Evolutionary conservation across 92 coral and sea anemone genomes (phyloP).

Genomic region (Plumapathes pennacea): DNA sequence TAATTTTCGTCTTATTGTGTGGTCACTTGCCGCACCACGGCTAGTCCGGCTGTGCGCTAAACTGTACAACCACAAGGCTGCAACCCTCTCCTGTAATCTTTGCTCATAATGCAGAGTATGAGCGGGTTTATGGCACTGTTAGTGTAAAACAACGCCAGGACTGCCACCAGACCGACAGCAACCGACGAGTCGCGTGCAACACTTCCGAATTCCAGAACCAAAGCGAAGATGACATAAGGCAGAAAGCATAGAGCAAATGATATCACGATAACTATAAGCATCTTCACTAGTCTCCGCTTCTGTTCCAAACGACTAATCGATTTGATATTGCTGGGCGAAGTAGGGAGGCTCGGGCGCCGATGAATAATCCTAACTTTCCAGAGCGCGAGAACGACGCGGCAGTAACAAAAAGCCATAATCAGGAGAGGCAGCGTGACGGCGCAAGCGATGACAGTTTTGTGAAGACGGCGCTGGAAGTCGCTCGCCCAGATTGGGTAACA

Average conservation of each 20-base stretch:
- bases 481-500: constrained; percentile 71
- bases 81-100: constrained; percentile 82
- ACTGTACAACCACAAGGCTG: constrained; percentile 82
- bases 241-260: constrained; percentile 84
- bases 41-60: no score
- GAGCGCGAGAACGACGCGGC: constrained; percentile 61
- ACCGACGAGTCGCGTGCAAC: constrained; percentile 28
- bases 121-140: constrained; percentile 94
- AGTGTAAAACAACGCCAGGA: constrained; percentile 74
- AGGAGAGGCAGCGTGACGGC: constrained; percentile 61
- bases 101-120: constrained; percentile 94
- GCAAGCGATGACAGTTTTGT: constrained; percentile 52
- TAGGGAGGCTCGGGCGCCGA: constrained; percentile 59
- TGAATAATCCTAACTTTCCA: constrained; percentile 80
- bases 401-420: constrained; percentile 68
- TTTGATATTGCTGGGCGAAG: constrained; percentile 57
- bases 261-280: constrained; percentile 84
- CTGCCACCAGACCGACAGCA: constrained; percentile 64
- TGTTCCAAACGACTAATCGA: constrained; percentile 75
- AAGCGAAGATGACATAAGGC: constrained; percentile 66
- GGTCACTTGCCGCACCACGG: no score
- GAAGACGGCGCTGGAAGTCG: constrained; percentile 46
- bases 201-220: constrained; percentile 67
- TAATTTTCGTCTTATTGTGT: not conserved
- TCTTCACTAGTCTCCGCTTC: constrained; percentile 90